phyloP scores from a whole-genome alignment of 2,113 vertebrate species.

The Monopterus albus region DNA sequence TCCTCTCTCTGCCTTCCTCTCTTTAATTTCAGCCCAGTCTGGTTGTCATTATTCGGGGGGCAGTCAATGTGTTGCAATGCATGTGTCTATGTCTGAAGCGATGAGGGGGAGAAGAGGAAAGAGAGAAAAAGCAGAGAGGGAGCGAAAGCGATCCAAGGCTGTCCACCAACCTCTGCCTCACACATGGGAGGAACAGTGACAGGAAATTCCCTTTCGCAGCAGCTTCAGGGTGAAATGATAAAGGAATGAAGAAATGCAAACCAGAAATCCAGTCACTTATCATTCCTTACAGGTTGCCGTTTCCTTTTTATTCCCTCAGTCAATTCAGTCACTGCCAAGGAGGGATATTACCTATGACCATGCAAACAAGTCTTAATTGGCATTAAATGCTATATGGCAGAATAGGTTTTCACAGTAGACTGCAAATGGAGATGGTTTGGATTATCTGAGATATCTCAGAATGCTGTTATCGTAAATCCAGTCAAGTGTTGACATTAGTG shows the following conservation, averaged over 20 bases:
- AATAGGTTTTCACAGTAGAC: constrained; percentile 34
- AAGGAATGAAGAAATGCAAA: constrained; percentile 82
- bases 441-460: constrained; percentile 64
- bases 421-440: constrained; percentile 42
- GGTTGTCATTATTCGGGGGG: constrained; percentile 83
- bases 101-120: constrained; percentile 54
- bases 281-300: constrained; percentile 68
- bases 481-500: constrained; percentile 58
- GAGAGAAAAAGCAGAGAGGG: constrained; percentile 26
- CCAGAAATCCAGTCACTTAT: constrained; percentile 80
- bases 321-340: constrained; percentile 52
- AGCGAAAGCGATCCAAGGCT: constrained; percentile 65
- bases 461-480: constrained; percentile 62
- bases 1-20: constrained; percentile 69
- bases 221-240: constrained; percentile 84
- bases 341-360: constrained; percentile 55
- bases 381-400: constrained; percentile 59
- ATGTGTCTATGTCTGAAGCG: constrained; percentile 78
- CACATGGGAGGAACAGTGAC: constrained; percentile 84
- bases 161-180: constrained; percentile 81
- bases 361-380: constrained; percentile 63
- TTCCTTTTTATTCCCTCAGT: constrained; percentile 58
- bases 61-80: constrained; percentile 81
- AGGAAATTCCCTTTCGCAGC: constrained; percentile 84
- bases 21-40: constrained; percentile 81